Conservation (phyloP, 2,113 vertebrate species). For the Ophiodon elongatus region DNA sequence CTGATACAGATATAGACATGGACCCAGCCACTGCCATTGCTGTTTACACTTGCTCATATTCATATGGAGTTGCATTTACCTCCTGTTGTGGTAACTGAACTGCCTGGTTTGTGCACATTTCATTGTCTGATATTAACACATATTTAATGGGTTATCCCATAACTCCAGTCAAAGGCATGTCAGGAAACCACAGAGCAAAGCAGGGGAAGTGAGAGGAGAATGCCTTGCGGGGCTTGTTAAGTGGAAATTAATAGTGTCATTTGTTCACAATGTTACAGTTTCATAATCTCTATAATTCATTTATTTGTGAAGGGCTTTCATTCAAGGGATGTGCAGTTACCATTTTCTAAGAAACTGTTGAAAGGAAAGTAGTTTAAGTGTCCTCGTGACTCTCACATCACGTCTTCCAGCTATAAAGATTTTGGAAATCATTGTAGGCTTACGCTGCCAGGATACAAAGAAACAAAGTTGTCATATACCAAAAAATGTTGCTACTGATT, state of each 20-base stretch:
- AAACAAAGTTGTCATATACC: slow-evolving; percentile 63
- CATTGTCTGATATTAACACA: slow-evolving; percentile 47
- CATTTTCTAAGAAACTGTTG: slow-evolving; percentile 32
- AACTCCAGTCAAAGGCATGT: slow-evolving; percentile 67
- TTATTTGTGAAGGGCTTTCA: slow-evolving; percentile 48
- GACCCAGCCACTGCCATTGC: slow-evolving; percentile 21
- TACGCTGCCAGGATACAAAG: slow-evolving; percentile 68
- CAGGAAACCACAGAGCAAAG: slow-evolving; percentile 68
- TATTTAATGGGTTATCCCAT: slow-evolving; percentile 64
- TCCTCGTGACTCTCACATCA: slow-evolving; percentile 43
- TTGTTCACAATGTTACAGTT: slow-evolving; percentile 63
- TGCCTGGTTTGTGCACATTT: slow-evolving; percentile 25
- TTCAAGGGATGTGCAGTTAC: slow-evolving; percentile 26
- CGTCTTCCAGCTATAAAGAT: slow-evolving; percentile 48
- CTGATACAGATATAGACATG: slow-evolving; percentile 58
- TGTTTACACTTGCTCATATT: slow-evolving; percentile 35
- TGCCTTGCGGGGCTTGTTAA: slow-evolving; percentile 77
- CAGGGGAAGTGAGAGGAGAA: slow-evolving; percentile 50
- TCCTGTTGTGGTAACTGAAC: slow-evolving; percentile 34
- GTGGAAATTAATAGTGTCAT: slow-evolving; percentile 69
- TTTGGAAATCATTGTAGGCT: slow-evolving; percentile 60
- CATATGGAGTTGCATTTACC: slow-evolving; percentile 22
- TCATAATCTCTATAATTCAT: slow-evolving; percentile 52
- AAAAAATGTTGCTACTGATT: slow-evolving; percentile 60
- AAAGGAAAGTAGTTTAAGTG: slow-evolving; percentile 51